Conservation (phyloP, 2,113 vertebrate species). For the Phyllostomus discolor region DNA sequence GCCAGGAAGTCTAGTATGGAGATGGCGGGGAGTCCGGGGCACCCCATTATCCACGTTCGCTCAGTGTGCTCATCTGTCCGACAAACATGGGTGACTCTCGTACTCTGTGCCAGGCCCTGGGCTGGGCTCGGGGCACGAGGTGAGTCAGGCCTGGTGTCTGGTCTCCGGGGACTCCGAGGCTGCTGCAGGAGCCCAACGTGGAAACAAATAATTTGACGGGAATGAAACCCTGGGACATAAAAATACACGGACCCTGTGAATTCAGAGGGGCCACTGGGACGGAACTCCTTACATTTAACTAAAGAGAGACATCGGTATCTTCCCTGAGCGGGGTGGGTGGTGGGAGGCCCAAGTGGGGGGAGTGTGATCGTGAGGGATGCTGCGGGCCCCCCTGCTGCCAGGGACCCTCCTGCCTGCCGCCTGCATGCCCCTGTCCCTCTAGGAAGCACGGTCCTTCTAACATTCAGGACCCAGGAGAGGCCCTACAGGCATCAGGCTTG, state of each 20-base stretch:
- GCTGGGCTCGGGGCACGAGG: background rate
- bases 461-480: background rate
- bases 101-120: background rate
- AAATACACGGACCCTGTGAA: background rate
- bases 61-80: background rate
- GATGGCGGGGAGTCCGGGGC: fast-evolving
- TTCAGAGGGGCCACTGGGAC: background rate
- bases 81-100: background rate
- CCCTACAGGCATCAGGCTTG: fast-evolving
- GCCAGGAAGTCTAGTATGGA: background rate
- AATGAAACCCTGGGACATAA: conserved; percentile 26
- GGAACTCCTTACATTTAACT: background rate
- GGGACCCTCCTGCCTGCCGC: background rate
- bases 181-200: background rate
- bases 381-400: background rate
- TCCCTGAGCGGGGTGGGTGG: fast-evolving
- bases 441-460: background rate
- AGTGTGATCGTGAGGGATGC: background rate
- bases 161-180: background rate
- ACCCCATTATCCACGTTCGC: background rate
- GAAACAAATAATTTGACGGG: conserved; percentile 8
- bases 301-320: background rate
- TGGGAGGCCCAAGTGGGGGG: fast-evolving
- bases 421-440: fast-evolving
- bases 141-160: background rate